Conservation (phyloP, 2,113 vertebrate genomes). For the Desmodus rotundus region DNA sequence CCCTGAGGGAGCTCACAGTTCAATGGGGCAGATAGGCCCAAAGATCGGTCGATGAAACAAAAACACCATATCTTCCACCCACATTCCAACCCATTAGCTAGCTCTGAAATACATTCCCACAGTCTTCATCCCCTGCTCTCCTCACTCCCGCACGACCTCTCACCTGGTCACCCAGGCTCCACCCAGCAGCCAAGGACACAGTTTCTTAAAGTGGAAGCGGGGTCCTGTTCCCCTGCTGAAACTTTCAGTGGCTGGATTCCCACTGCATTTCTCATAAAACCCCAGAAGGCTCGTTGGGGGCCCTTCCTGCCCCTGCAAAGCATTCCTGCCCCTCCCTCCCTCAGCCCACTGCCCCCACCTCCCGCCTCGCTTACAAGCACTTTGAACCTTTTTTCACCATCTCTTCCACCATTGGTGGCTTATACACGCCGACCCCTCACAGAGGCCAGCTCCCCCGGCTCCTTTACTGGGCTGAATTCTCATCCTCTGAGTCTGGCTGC, state of each 20-base stretch:
- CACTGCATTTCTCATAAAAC: not conserved
- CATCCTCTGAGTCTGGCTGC: not conserved
- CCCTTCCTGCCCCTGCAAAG: not conserved
- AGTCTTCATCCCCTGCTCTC: not conserved
- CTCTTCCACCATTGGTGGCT: not conserved
- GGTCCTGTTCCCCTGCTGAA: not conserved
- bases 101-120: not conserved
- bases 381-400: not conserved
- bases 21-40: not conserved
- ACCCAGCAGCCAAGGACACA: not conserved
- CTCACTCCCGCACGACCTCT: not conserved
- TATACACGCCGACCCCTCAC: fast-evolving
- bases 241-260: not conserved
- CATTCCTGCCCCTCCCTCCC: no score
- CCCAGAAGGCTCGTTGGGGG: not conserved
- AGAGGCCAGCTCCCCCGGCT: no score
- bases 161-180: not conserved
- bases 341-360: not conserved
- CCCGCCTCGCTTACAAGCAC: no score
- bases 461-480: not conserved
- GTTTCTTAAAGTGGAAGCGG: not conserved
- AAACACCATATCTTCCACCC: not conserved
- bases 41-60: no score
- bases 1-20: not conserved
- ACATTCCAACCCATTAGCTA: not conserved